Base-by-base conservation (phyloP, 2,797 vertebrate genomes). In the Urosaurus nigricauda region DNA sequence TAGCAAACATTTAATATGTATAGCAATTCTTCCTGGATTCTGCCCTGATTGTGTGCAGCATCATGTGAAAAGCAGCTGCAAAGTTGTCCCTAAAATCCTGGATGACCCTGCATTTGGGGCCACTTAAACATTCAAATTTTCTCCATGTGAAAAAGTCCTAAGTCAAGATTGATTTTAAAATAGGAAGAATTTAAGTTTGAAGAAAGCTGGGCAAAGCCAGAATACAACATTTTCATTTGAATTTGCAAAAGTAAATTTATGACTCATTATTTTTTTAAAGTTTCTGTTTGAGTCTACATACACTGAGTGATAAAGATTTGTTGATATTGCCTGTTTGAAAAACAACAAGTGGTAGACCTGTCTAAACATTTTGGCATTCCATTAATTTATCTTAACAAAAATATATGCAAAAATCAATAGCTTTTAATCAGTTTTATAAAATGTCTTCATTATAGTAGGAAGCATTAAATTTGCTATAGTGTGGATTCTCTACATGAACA, bases 331-430 rank as follows among this genome's bases (percentile, higher is more conserved):
- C 6, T 17, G 26, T 21, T 86, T 84, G 81, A 53, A 16, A 35
- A 4, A n/a, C 5, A 0, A 40, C 58, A 24, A 24, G 8, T 2
- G 84, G 63, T 93, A 37, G 87, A 37, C 37, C 43, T 89, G 51
- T 84, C 37, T 14, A 63, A 90, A 87, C 84, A 77, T 53, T 0
- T 0, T 73, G n/a, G 74, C 83, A 85, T 81, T 14, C 37, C 91
- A 89, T 60, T 79, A 53, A 89, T 88, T 78, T 91, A 56, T 40
- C 63, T 68, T 2, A 14, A 90, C n/a, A 32, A 84, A 85, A 80
- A 60, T 0, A 43, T 24, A 37, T 87, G 51, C 19, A 26, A 83
- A 74, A 51, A 60, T 16, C 29, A 16, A 71, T 83, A 86, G 1
- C 12, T 79, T 65, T 7, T 65, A 81, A 74, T 51, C 70, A 53